A percentile compares a stretch with the other conserved stretches of the same genome.
These are phyloP conservation scores for Cyanistes caeruleus DNA, from an alignment of 2,113 vertebrate species.

Conservation along the genomic window DNA sequence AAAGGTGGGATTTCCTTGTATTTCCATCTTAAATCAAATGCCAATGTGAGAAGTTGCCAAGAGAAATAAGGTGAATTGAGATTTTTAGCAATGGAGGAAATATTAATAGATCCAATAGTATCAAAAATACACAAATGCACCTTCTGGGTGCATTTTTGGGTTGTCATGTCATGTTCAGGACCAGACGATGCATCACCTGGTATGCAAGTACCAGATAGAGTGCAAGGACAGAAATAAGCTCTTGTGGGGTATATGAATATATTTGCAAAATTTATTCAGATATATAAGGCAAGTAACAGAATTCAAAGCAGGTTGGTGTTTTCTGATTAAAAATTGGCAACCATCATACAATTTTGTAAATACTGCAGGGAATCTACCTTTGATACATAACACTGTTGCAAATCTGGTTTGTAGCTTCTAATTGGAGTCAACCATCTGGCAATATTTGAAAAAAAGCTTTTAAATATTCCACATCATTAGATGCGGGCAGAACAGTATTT, in stretches of 20 bases:
- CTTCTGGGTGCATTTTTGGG: background rate
- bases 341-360: background rate
- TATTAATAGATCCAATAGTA: background rate
- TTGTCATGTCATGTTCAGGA: background rate
- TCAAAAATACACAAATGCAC: background rate
- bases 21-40: background rate
- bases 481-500: background rate
- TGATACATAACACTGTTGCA: background rate
- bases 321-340: background rate
- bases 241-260: background rate
- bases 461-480: background rate
- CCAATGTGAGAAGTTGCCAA: background rate
- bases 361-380: background rate
- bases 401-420: background rate
- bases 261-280: background rate
- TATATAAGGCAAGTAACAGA: background rate
- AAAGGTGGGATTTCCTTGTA: background rate
- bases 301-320: background rate
- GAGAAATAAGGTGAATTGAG: background rate
- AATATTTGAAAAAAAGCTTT: background rate
- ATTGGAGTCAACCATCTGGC: background rate
- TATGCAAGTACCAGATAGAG: too few relatives aligned
- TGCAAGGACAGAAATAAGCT: background rate
- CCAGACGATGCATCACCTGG: accelerated
- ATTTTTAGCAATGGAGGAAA: background rate